Conservation (phyloP, 1,140 invertebrate genomes). For the Probaryconus sp. region DNA sequence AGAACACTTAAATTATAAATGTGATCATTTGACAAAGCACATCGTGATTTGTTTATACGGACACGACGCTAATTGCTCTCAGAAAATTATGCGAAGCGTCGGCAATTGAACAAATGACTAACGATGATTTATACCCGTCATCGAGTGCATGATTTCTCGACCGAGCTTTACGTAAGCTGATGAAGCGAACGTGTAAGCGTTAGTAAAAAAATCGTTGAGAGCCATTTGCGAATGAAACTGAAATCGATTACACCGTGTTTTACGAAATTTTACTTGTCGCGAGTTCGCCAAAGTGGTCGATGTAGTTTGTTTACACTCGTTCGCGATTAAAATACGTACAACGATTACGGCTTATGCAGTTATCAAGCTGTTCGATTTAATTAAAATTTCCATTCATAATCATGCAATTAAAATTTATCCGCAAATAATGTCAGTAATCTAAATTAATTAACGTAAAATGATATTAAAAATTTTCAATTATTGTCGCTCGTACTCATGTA, state of each 20-base stretch:
- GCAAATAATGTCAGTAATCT: too few relatives aligned
- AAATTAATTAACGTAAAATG: too few relatives aligned
- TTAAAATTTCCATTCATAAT: slow-evolving; percentile 22
- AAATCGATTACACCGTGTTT: slow-evolving; percentile 49
- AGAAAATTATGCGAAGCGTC: slow-evolving; percentile 50
- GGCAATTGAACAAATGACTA: slow-evolving; percentile 49
- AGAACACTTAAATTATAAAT: slow-evolving; percentile 12
- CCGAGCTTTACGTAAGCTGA: slow-evolving; percentile 49
- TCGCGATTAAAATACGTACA: slow-evolving; percentile 23
- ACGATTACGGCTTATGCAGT: slow-evolving; percentile 12
- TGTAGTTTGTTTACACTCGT: slow-evolving; percentile 17
- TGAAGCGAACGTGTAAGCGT: slow-evolving; percentile 20
- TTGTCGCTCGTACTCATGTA: too few relatives aligned
- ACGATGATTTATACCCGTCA: slow-evolving; percentile 40
- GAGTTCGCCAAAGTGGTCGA: slow-evolving; percentile 10
- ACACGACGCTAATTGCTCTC: slow-evolving; percentile 42
- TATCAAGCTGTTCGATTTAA: slow-evolving; percentile 12
- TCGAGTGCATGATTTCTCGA: slow-evolving; percentile 33
- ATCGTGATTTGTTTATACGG: slow-evolving; percentile 41
- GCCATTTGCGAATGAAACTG: slow-evolving; percentile 43
- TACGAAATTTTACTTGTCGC: slow-evolving; percentile 40
- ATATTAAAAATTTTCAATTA: too few relatives aligned
- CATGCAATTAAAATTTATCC: too few relatives aligned
- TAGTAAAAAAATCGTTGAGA: slow-evolving; percentile 35
- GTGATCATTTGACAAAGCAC: slow-evolving; percentile 3